phyloP scores from a whole-genome alignment of 1,140 invertebrate species.

The Macrotrachela quadricornifera region DNA sequence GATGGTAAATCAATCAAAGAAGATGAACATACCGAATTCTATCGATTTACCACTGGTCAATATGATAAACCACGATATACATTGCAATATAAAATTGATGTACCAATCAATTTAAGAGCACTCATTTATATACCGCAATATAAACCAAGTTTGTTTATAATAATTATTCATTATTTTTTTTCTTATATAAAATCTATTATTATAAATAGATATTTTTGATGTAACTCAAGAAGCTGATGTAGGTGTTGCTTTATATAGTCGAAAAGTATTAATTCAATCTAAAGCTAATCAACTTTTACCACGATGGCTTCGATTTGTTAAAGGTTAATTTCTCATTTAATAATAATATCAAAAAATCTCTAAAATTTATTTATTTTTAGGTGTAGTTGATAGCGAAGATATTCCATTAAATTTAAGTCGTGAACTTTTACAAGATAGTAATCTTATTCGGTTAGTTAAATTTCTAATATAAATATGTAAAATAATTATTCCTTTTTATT shows the following conservation, averaged over 20 bases:
- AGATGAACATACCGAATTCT: conserved; percentile 70
- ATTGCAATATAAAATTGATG: conserved; percentile 47
- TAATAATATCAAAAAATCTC: too few species aligned
- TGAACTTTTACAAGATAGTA: conserved; percentile 78
- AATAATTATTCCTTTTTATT: too few species aligned
- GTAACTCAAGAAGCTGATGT: conserved; percentile 52
- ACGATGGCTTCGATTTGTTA: conserved; percentile 77
- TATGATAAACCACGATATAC: conserved; percentile 49
- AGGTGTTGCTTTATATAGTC: conserved; percentile 65
- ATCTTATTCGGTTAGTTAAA: conserved; percentile 42
- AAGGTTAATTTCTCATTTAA: too few species aligned
- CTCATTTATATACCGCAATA: conserved; percentile 76
- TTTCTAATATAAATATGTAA: too few species aligned
- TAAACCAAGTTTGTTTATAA: conserved; percentile 33
- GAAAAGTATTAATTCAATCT: conserved; percentile 67
- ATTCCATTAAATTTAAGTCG: conserved; percentile 87
- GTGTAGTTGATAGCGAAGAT: conserved; percentile 90
- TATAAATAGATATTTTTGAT: conserved; percentile 53
- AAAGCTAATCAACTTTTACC: conserved; percentile 71
- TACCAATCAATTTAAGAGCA: conserved; percentile 66
- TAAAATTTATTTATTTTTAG: too few species aligned
- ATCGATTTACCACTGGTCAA: conserved; percentile 54
- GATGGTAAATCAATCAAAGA: conserved; percentile 63
- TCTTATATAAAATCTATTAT: too few species aligned
- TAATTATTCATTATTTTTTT: too few species aligned